phyloP scores from a whole-genome alignment of 1,140 invertebrate species.

The Drosophila obscura region DNA sequence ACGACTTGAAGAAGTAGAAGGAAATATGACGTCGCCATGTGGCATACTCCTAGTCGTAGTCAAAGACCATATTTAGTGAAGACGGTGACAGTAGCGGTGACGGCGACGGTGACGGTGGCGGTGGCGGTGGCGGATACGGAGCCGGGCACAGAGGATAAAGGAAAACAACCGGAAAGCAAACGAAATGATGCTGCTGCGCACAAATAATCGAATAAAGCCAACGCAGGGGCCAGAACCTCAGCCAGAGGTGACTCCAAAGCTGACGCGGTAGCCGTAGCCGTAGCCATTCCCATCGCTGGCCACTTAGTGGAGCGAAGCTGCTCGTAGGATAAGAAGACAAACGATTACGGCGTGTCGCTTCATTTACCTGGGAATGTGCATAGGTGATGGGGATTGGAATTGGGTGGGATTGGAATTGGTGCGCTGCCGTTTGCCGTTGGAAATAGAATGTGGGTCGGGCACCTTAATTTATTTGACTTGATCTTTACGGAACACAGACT shows the following conservation, averaged over 20 bases:
- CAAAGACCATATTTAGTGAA: conserved; percentile 28
- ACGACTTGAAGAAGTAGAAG: conserved; percentile 23
- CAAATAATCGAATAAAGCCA: conserved; percentile 73
- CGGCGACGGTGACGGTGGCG: not conserved
- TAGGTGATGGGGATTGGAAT: not conserved
- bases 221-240: not conserved
- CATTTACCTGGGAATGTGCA: conserved; percentile 56
- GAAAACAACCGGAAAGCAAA: conserved; percentile 69
- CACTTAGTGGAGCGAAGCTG: conserved; percentile 10
- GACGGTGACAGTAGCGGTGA: conserved; percentile 8
- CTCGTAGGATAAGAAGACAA: conserved; percentile 30
- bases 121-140: conserved; percentile 11
- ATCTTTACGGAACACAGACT: too few relatives aligned
- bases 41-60: conserved; percentile 42
- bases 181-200: conserved; percentile 72
- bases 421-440: not conserved
- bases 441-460: conserved; percentile 11
- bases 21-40: conserved; percentile 74
- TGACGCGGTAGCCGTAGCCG: not conserved
- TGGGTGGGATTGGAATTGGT: not conserved
- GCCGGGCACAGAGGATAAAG: conserved; percentile 28
- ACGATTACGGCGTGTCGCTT: conserved; percentile 65
- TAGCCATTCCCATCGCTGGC: conserved; percentile 4
- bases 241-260: conserved; percentile 6
- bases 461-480: too few relatives aligned